These are phyloP conservation scores for Stenotaenia linearis DNA, from an alignment of 2,888 invertebrate genomes.

Conservation along the genomic window DNA sequence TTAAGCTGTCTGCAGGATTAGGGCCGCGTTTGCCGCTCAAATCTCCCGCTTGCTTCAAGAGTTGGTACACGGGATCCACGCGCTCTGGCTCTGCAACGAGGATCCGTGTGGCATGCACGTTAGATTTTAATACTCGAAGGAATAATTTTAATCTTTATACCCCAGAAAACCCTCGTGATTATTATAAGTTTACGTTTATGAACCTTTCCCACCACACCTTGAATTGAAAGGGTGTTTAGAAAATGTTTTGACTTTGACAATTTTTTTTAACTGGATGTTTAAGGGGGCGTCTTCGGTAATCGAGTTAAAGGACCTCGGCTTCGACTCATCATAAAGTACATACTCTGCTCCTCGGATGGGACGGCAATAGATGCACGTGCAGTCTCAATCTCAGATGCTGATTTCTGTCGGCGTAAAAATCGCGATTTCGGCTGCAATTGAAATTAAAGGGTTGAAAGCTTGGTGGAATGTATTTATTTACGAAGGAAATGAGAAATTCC, in stretches of 20 bases:
- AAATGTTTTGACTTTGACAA: neutral
- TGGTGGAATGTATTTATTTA: neutral
- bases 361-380: constrained; percentile 40
- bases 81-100: neutral
- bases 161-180: too few relatives aligned
- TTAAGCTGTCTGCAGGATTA: constrained; percentile 39
- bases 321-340: constrained; percentile 32
- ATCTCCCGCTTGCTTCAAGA: constrained; percentile 89
- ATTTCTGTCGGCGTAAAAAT: constrained; percentile 78
- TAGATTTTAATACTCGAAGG: too few relatives aligned
- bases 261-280: neutral
- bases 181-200: too few relatives aligned
- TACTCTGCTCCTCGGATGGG: constrained; percentile 41
- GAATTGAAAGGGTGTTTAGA: neutral
- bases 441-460: too few relatives aligned
- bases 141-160: too few relatives aligned
- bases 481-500: neutral
- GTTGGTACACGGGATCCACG: constrained; percentile 86
- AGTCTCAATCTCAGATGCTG: constrained; percentile 60
- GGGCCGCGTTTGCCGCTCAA: constrained; percentile 37
- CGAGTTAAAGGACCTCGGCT: constrained; percentile 17
- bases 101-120: neutral
- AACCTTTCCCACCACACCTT: neutral
- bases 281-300: neutral
- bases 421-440: constrained; percentile 65